phyloP scores from a whole-genome alignment of 2,888 invertebrate genomes.

The Plebejus argus region DNA sequence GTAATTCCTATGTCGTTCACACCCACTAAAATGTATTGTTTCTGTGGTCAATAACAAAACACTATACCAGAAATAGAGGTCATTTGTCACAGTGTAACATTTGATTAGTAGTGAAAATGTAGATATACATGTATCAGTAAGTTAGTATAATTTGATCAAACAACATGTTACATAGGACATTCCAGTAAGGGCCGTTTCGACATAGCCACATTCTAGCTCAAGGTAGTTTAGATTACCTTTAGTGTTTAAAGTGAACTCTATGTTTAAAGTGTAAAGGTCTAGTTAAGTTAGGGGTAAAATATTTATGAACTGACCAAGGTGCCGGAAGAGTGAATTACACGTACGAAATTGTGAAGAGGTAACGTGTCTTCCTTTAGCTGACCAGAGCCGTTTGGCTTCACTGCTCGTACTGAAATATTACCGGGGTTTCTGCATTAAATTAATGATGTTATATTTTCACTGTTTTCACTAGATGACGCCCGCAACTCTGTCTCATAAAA shows the following conservation, averaged over 20 bases:
- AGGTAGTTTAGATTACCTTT: background rate
- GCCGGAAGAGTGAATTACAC: slow-evolving; percentile 14
- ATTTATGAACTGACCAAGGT: background rate
- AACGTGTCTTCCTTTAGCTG: background rate
- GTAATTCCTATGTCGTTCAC: slow-evolving; percentile 9
- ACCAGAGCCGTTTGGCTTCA: background rate
- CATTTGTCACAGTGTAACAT: slow-evolving; percentile 5
- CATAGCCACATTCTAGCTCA: slow-evolving; percentile 30
- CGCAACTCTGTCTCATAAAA: too few species aligned
- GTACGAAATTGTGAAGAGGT: background rate
- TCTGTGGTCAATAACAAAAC: background rate
- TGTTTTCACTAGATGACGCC: too few species aligned
- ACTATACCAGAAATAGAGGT: background rate
- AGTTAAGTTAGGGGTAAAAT: background rate
- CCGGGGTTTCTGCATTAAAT: background rate
- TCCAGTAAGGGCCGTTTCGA: slow-evolving; percentile 33
- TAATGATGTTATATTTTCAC: too few species aligned
- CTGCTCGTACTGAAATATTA: background rate
- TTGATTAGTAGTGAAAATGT: background rate
- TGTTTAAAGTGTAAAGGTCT: background rate
- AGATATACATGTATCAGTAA: background rate
- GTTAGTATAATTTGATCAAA: background rate
- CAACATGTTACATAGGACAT: slow-evolving; percentile 26
- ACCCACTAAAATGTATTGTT: slow-evolving; percentile 11
- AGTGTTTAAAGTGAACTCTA: background rate